Percentiles rank a stretch among this genome's conserved stretches.
Evolutionary conservation across 2,797 vertebrate species (phyloP).

Genomic region (Crenuchus spilurus): DNA sequence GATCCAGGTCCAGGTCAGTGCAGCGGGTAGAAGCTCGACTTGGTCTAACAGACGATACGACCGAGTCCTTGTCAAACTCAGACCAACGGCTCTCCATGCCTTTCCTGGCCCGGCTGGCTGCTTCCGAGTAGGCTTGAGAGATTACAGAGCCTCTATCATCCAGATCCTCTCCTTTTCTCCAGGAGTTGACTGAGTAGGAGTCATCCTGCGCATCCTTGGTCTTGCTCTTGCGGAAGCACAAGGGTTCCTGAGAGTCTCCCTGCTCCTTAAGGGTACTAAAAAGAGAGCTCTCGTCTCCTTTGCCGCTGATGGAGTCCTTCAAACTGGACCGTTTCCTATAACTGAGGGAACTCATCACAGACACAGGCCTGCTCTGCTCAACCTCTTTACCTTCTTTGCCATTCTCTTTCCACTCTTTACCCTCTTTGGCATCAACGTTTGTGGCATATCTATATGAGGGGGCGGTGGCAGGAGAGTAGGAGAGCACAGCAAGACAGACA

Average conservation of each 20-base stretch:
- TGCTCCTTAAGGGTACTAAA: constrained; percentile 83
- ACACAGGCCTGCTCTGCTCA: constrained; percentile 81
- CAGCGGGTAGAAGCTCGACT: constrained; percentile 77
- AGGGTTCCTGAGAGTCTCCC: constrained; percentile 76
- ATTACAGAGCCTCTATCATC: constrained; percentile 75
- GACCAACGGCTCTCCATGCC: constrained; percentile 85
- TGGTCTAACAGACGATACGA: constrained; percentile 70
- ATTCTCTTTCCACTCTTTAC: constrained; percentile 74
- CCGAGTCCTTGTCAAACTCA: constrained; percentile 82
- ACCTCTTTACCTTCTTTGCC: constrained; percentile 79
- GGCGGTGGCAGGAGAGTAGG: constrained; percentile 27
- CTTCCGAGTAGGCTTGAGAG: constrained; percentile 81
- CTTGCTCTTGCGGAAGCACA: constrained; percentile 75
- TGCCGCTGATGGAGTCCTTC: constrained; percentile 85
- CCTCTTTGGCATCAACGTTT: constrained; percentile 76
- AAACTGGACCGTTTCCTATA: constrained; percentile 87
- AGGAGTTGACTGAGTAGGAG: constrained; percentile 64
- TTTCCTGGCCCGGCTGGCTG: constrained; percentile 74
- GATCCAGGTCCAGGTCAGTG: constrained; percentile 68
- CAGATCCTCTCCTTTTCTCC: constrained; percentile 69
- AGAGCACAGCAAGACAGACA: constrained; percentile 53
- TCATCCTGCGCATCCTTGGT: constrained; percentile 69
- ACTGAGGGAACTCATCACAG: constrained; percentile 91
- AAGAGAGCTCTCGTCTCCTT: constrained; percentile 81
- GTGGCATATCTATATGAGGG: constrained; percentile 73